These are phyloP conservation scores for Manacus vitellinus DNA, from an alignment of 2,113 vertebrate genomes.

Conservation along the genomic window DNA sequence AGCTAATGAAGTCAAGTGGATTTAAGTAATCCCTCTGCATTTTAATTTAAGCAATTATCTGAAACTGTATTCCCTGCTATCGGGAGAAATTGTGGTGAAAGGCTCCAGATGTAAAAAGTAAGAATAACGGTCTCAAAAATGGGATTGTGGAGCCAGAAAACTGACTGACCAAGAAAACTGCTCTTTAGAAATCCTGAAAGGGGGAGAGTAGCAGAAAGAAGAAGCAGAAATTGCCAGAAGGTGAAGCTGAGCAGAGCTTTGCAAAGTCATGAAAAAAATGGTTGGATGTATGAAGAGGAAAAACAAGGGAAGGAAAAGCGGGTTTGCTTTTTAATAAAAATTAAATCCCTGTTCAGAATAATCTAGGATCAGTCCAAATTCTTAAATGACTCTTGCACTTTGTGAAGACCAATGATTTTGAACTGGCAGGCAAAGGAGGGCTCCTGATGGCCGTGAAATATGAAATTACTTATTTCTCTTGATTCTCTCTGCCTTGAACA, in stretches of 20 bases:
- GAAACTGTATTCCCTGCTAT: slow-evolving; percentile 12
- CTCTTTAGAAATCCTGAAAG: neutral
- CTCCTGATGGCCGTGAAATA: neutral
- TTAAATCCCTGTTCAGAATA: neutral
- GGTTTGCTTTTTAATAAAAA: neutral
- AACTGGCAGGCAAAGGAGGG: neutral
- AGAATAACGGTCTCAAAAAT: slow-evolving; percentile 9
- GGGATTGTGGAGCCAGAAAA: neutral
- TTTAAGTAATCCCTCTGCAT: slow-evolving; percentile 48
- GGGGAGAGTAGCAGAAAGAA: neutral
- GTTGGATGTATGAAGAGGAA: neutral
- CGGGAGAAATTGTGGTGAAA: neutral
- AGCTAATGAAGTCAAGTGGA: slow-evolving; percentile 52
- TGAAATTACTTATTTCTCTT: neutral
- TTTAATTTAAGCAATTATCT: slow-evolving; percentile 58
- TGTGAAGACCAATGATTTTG: neutral
- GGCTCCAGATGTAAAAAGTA: neutral
- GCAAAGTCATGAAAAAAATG: neutral
- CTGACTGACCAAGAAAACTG: neutral
- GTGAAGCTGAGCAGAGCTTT: neutral
- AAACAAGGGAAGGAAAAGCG: neutral
- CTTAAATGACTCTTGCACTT: neutral
- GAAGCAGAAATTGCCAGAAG: neutral
- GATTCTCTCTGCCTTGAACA: neutral
- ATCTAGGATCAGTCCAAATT: neutral